These are phyloP conservation scores for Papilio polytes DNA, from an alignment of 1,140 invertebrate species.

Conservation along the genomic window DNA sequence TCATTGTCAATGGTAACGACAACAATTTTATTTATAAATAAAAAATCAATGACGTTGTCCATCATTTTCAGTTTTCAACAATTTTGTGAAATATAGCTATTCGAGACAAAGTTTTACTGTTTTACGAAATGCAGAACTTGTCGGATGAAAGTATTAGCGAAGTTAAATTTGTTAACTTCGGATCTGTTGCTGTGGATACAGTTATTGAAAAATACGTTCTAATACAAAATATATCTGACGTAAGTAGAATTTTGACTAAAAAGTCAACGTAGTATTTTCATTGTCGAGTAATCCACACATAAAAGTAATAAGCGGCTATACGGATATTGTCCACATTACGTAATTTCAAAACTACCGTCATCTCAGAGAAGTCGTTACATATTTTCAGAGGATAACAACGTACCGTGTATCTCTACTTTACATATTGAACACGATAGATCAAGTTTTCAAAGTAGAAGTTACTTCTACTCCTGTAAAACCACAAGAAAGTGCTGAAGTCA, in stretches of 20 bases:
- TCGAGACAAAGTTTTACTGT: not conserved
- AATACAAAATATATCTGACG: conserved; percentile 62
- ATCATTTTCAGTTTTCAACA: not conserved
- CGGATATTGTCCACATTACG: not conserved
- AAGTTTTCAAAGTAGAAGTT: conserved; percentile 68
- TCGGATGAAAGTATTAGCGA: conserved; percentile 61
- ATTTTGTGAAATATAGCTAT: not conserved
- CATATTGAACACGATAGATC: conserved; percentile 65
- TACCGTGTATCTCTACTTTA: conserved; percentile 70
- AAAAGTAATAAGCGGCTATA: too few species aligned
- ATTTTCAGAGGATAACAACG: conserved; percentile 63
- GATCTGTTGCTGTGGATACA: conserved; percentile 62
- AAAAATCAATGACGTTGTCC: not conserved
- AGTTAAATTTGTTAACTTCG: conserved; percentile 63
- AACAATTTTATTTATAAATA: not conserved
- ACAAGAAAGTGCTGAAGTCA: conserved; percentile 55
- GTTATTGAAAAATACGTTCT: conserved; percentile 56
- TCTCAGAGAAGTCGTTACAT: not conserved
- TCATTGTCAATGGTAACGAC: too few species aligned
- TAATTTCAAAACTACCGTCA: conserved; percentile 14
- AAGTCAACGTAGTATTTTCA: not conserved
- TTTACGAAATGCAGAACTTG: conserved; percentile 53
- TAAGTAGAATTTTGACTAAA: conserved; percentile 46
- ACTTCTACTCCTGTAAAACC: conserved; percentile 60
- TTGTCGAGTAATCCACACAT: too few species aligned